Base-by-base conservation (phyloP, 2,888 invertebrate species). In the Cataglyphis cursor region DNA sequence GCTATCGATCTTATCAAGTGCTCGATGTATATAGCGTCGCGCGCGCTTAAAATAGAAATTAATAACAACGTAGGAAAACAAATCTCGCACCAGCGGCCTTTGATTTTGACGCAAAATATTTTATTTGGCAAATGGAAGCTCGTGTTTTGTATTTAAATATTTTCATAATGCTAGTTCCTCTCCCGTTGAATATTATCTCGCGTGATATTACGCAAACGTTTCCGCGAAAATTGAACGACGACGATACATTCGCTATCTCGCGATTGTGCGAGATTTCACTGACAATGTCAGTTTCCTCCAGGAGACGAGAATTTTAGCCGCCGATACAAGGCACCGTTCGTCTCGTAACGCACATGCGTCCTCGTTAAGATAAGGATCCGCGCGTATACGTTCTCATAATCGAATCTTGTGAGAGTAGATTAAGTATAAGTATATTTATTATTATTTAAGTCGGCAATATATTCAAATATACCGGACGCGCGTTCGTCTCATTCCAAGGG, bases 91-190 rank as follows among this genome's bases (percentile, higher is more conserved):
- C 48, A 3, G n/a, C 35, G 35, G 57, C 28, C 18, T 61, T 54
- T 72, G 78, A 80, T 80, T 59, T 80, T 18, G 15, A n/a, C n/a
- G 41, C 28, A 5, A 35, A 24, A 35, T 70, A 72, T 44, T 70
- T 80, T 61, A 59, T 80, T 80, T 59, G 24, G 18, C 12, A 15
- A 57, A n/a, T 24, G 31, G 18, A 18, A 44, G 10, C 35, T 44
- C 57, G 41, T 80, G 24, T 24, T 80, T 59, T 80, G 72, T 61
- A 18, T 48, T 72, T 44, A 72, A 80, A 80, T 80, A 72, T 80
- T 80, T 59, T 59, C 35, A 35, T 35, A 57, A 59, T 48, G 18
- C 35, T 21, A 21, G 28, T 12, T 59, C 4, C 21, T 35, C 35
- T 15, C 44, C 38, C 8, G 2, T 24, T 35, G 72, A 35, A 72